A percentile compares a stretch with the other conserved stretches of the same genome.
Conservation (phyloP, 2,113 vertebrate species). For the Meleagris gallopavo region DNA sequence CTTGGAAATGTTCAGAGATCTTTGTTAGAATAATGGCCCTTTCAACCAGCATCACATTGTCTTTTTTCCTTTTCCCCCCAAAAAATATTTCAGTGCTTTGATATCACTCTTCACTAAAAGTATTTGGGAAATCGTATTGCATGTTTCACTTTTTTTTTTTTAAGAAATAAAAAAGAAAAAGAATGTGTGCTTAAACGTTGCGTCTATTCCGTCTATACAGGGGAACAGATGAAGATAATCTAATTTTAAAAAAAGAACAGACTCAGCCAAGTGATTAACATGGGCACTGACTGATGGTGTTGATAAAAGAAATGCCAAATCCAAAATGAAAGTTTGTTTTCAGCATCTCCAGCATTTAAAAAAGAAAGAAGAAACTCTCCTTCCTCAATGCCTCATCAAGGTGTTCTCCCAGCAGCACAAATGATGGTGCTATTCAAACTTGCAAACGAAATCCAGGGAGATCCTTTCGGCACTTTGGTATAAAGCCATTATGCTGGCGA, state of each 20-base stretch:
- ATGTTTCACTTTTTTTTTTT: not conserved
- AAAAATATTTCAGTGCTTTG: not conserved
- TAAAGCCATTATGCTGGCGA: conserved; percentile 49
- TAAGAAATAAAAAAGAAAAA: rapidly evolving
- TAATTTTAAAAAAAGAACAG: not conserved
- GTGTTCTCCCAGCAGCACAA: not conserved
- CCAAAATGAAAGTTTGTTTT: not conserved
- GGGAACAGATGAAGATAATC: not conserved
- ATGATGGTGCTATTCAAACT: conserved; percentile 18
- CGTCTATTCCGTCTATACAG: not conserved
- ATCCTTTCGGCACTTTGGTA: not conserved
- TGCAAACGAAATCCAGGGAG: not conserved
- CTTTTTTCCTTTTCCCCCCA: too few relatives aligned
- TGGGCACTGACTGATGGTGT: not conserved
- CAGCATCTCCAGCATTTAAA: not conserved
- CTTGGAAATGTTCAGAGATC: not conserved
- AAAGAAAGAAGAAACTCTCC: not conserved
- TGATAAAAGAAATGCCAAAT: not conserved
- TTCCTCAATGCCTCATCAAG: not conserved
- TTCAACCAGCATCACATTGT: not conserved
- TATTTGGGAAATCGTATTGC: not conserved
- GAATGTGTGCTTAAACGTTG: rapidly evolving
- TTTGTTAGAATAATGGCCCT: not conserved
- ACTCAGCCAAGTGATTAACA: not conserved
- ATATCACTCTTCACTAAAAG: not conserved